A percentile compares a stretch with the other conserved stretches of the same genome.
Evolutionary conservation across 1,140 invertebrate genomes (phyloP).

Genomic region (Venustaconcha ellipsiformis): DNA sequence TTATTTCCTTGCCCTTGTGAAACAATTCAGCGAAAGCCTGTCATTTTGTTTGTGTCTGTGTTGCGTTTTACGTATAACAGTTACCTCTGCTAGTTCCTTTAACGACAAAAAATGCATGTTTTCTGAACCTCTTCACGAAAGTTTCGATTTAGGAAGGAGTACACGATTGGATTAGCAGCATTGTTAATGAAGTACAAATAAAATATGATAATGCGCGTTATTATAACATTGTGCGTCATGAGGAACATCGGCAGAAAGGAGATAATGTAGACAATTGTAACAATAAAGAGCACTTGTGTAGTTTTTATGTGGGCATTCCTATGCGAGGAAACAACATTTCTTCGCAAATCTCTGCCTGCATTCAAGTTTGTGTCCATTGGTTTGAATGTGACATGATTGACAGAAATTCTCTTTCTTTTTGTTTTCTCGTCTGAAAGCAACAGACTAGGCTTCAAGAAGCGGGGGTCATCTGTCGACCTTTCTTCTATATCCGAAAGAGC

Average conservation of each 20-base stretch:
- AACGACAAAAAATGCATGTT: neutral
- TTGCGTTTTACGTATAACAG: too few species aligned
- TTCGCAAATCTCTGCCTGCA: neutral
- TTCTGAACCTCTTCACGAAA: slow-evolving; percentile 54
- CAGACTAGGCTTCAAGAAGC: too few species aligned
- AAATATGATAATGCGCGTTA: slow-evolving; percentile 45
- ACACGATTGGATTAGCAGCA: slow-evolving; percentile 64
- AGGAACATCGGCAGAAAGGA: slow-evolving; percentile 57
- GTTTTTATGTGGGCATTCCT: slow-evolving; percentile 51
- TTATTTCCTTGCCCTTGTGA: too few species aligned
- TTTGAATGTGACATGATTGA: slow-evolving; percentile 2
- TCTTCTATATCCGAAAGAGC: too few species aligned
- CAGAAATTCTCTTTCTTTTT: neutral
- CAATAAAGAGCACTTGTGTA: slow-evolving; percentile 52
- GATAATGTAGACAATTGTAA: slow-evolving; percentile 52
- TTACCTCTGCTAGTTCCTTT: too few species aligned
- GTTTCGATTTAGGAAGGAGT: slow-evolving; percentile 63
- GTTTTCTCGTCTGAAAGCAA: neutral
- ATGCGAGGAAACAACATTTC: neutral
- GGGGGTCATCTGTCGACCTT: too few species aligned
- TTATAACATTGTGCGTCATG: slow-evolving; percentile 36
- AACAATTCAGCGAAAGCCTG: too few species aligned
- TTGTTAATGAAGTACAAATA: slow-evolving; percentile 66
- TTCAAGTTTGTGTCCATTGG: neutral
- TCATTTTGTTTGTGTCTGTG: too few species aligned